Evolutionary conservation across 2,888 invertebrate genomes (phyloP), one percentile per base, ranked within the genome.

Genomic region (Trichopoda pennipes): DNA sequence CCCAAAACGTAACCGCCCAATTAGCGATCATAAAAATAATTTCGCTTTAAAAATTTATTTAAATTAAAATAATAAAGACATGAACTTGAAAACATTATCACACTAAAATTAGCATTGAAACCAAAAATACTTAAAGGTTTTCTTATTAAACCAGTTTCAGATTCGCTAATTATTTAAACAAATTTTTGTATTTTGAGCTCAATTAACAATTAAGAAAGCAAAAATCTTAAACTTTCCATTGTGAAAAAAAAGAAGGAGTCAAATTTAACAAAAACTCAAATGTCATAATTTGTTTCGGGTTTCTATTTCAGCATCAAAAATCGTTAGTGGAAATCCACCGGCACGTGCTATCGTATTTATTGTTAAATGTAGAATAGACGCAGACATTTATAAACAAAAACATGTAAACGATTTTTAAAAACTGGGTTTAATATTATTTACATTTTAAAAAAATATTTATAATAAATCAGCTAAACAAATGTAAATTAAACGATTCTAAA

Each of bases 81-180:
- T 69, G 44, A 32, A 69, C 55, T 68, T 44, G 16, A 68, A 55
- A 28, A 44, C 3, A 42, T 44, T 7, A 42, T 28, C 28, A 21
- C 16, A 38, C 9, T 19, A 38, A 38, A 17, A 38, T 38, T 38
- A 38, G 12, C 38, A 35, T 42, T 51, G 12, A 38, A 66, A 51
- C 10, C 19, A 35, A 56, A 56, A 42, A 32, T 16, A 69, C 32
- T 69, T 10, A 32, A 1, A 44, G 28, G 49, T 21, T 38, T 49
- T n/a, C 21, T 23, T 35, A n/a, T n/a, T n/a, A 17, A 70, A 60
- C 70, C 58, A 58, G 58, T 60, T 70, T 23, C 6, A 49, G n/a
- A 70, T 35, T 58, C 12, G n/a, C 21, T 58, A 23, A 60, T 56
- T 35, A 17, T 19, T 32, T 32, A 7, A n/a, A 28, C 8, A 28